phyloP scores from a whole-genome alignment of 2,797 vertebrate genomes.

The Poecilia wingei region DNA sequence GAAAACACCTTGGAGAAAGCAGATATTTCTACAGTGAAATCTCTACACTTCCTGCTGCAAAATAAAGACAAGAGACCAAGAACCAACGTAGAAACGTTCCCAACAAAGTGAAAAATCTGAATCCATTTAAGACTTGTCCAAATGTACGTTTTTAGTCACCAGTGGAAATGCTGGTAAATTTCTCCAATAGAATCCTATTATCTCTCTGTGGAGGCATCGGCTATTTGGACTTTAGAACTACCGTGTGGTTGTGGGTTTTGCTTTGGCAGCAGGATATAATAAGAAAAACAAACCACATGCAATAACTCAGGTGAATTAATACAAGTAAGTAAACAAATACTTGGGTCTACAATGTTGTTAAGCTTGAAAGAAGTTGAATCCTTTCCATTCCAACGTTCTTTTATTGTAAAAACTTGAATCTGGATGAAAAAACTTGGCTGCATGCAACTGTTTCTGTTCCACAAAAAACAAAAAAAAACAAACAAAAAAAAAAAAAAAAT shows the following conservation, averaged over 20 bases:
- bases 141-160: neutral
- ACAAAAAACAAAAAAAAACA: neutral
- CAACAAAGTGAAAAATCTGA: neutral
- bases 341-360: neutral
- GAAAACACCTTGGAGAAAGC: neutral
- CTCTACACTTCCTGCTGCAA: neutral
- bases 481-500: neutral
- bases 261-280: neutral
- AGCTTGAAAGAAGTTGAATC: neutral
- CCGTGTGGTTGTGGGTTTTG: too few relatives aligned
- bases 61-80: neutral
- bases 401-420: neutral
- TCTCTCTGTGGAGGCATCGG: neutral
- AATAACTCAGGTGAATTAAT: too few relatives aligned
- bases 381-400: neutral
- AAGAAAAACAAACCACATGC: neutral
- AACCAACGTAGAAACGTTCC: neutral
- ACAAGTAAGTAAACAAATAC: neutral
- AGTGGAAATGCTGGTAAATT: neutral
- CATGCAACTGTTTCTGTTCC: neutral
- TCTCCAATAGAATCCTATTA: neutral
- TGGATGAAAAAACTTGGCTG: neutral
- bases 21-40: neutral
- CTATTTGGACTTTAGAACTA: neutral
- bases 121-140: neutral